A percentile compares a stretch with the other conserved stretches of the same genome.
These are phyloP conservation scores for Stenchaetothrips biformis DNA, from an alignment of 2,888 invertebrate genomes.

Conservation along the genomic window DNA sequence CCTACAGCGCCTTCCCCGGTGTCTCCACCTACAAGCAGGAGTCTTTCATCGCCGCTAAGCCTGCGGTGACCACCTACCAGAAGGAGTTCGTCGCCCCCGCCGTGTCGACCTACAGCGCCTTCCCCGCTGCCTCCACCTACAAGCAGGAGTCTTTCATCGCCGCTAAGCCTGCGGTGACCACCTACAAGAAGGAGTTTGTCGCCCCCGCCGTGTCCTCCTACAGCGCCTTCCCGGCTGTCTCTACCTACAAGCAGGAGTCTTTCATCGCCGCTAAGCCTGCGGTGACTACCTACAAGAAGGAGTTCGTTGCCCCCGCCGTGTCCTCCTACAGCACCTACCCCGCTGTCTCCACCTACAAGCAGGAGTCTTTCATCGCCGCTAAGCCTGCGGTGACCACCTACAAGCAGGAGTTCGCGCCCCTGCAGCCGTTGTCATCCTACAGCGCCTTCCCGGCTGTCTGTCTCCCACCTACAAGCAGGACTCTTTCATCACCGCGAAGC, in stretches of 20 bases:
- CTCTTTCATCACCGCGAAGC: background rate
- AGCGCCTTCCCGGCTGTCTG: background rate
- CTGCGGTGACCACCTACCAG: background rate
- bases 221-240: background rate
- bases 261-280: background rate
- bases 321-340: background rate
- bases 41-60: background rate
- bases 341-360: background rate
- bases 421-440: background rate
- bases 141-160: background rate
- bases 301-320: background rate
- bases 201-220: no score
- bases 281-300: background rate
- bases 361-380: background rate
- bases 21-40: background rate
- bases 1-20: background rate
- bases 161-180: background rate
- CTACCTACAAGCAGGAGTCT: background rate
- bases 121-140: no score
- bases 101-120: background rate
- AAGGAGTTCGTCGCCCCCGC: background rate
- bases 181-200: no score
- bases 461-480: slow-evolving; percentile 9
- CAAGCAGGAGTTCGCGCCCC: background rate
- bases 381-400: background rate